A percentile compares a stretch with the other conserved stretches of the same genome.
phyloP scores from a whole-genome alignment of 2,888 invertebrate genomes.

The Ochropleura leucogaster region DNA sequence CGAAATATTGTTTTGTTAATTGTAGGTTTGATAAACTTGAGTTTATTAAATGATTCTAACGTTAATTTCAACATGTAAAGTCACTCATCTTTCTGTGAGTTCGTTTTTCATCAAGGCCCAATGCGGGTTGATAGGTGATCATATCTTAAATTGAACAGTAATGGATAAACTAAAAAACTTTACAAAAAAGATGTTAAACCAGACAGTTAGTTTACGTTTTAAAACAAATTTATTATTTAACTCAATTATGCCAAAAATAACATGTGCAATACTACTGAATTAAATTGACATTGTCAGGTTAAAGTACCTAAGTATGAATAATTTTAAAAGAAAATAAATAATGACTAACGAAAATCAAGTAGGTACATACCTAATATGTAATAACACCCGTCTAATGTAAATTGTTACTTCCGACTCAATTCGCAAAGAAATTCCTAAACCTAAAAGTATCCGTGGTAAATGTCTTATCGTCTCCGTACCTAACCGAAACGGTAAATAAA shows the following conservation, averaged over 20 bases:
- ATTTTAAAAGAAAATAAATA: slow-evolving; percentile 3
- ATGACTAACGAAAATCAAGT: neutral
- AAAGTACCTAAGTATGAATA: neutral
- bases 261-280: neutral
- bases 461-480: slow-evolving; percentile 50
- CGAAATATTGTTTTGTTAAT: slow-evolving; percentile 35
- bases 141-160: neutral
- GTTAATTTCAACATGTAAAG: slow-evolving; percentile 32
- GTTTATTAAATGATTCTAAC: slow-evolving; percentile 44
- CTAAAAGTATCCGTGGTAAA: slow-evolving; percentile 40
- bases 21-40: slow-evolving; percentile 42
- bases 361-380: slow-evolving; percentile 5
- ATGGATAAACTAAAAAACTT: neutral
- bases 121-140: neutral
- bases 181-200: slow-evolving; percentile 3
- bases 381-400: slow-evolving; percentile 14
- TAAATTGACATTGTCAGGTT: neutral
- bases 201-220: slow-evolving; percentile 8
- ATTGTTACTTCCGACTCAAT: slow-evolving; percentile 14
- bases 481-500: slow-evolving; percentile 44
- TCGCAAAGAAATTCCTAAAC: slow-evolving; percentile 24
- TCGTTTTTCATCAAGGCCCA: neutral
- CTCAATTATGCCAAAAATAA: neutral
- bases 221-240: neutral
- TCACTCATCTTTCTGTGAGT: neutral